Percentiles rank a stretch among this genome's conserved stretches.
phyloP scores from a whole-genome alignment of 2,888 invertebrate species.

The Macrosoma leucophasiata region DNA sequence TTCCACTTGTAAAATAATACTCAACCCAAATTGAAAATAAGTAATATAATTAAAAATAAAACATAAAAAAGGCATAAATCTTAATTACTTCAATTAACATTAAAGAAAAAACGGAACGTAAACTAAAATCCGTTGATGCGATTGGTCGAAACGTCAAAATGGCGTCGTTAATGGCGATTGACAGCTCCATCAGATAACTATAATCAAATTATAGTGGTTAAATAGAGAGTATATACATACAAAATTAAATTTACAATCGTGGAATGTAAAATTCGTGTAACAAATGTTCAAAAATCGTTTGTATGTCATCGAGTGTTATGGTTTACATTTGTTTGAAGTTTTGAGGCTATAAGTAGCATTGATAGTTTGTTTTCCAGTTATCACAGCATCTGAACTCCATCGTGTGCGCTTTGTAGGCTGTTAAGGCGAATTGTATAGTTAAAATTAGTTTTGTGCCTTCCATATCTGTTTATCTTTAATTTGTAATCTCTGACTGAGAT shows the following conservation, averaged over 20 bases:
- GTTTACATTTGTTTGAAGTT: constrained; percentile 6
- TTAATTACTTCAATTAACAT: no score
- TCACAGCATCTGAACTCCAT: constrained; percentile 39
- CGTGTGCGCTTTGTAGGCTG: constrained; percentile 43
- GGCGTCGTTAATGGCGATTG: constrained; percentile 58
- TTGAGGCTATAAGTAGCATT: constrained; percentile 3
- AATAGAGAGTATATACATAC: constrained; percentile 27
- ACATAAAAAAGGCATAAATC: no score
- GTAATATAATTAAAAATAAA: no score
- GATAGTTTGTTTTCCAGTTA: constrained; percentile 28
- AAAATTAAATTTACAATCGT: constrained; percentile 10
- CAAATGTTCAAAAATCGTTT: constrained; percentile 8
- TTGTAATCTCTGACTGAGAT: constrained; percentile 14
- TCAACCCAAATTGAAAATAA: no score
- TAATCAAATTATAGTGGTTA: constrained; percentile 51
- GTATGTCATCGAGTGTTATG: neutral
- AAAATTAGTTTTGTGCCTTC: constrained; percentile 39
- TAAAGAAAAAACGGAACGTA: no score
- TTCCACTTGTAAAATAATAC: no score
- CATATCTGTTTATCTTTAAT: constrained; percentile 22
- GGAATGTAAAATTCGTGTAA: constrained; percentile 5
- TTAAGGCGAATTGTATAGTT: constrained; percentile 40
- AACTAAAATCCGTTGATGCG: no score
- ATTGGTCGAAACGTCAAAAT: constrained; percentile 39
- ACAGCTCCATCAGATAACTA: constrained; percentile 66